Evolutionary conservation across 2,113 vertebrate species (phyloP), one percentile per base, ranked within the genome.

Genomic region (Malaclemys terrapin): DNA sequence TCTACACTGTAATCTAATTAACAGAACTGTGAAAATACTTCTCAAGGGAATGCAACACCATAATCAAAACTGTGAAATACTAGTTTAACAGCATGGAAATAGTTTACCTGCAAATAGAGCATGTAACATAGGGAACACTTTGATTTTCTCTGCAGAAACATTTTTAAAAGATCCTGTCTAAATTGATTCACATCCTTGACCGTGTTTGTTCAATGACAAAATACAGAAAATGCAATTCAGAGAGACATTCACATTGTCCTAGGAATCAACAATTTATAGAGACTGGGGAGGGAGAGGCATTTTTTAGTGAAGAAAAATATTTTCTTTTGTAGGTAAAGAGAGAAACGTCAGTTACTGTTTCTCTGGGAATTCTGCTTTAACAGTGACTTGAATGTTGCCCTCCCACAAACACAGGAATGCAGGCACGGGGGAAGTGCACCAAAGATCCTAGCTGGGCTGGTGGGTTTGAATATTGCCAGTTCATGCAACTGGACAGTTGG

Each of bases 21-120:
- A 89, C 49, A 88, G 25, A 94, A 86, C 62, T 86, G 52, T 88
- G 89, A 85, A 94, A 90, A 82, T 88, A 69, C 10, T 29, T 92
- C 57, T 65, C 19, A 72, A n/a, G 59, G 38, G 89, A 89, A 81
- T 53, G 29, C 62, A 80, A 5, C 24, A 76, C 27, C 50, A 2
- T 65, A 54, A 65, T 88, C 10, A 88, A 81, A 91, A 84, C 50
- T 82, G 31, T 79, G 85, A 94, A 95, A 59, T 93, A 84, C 50
- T 45, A 53, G 3, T 90, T 82, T 78, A 91, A 59, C 47, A 93
- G 45, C 27, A 76, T 0, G 0, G 8, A 72, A 57, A 47, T 84
- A 56, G 24, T 85, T 85, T 56, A 45, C 14, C 29, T 95, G 16
- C 11, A 86, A 88, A 79, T 6, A 62, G 35, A 75, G 8, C 49